phyloP scores from a whole-genome alignment of 2,113 vertebrate species.

The Ptilorrhoa leucosticta region DNA sequence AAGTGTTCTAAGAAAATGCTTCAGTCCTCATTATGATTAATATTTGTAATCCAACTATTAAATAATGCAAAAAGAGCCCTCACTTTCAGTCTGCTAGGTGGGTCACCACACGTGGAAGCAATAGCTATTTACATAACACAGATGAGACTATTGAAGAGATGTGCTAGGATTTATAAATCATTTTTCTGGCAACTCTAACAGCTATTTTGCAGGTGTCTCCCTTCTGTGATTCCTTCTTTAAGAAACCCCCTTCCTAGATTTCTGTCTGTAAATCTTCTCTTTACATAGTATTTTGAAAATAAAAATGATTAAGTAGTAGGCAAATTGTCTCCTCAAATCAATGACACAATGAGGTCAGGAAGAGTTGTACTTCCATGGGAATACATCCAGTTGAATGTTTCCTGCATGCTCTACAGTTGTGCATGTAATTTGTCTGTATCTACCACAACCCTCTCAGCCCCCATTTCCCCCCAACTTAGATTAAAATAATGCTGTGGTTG shows the following conservation, averaged over 20 bases:
- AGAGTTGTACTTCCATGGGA: neutral
- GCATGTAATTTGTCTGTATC: neutral
- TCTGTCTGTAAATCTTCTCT: neutral
- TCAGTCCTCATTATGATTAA: conserved; percentile 22
- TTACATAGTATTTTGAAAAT: neutral
- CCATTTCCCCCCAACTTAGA: neutral
- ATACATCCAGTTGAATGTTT: neutral
- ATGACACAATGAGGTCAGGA: conserved; percentile 28
- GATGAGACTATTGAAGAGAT: neutral
- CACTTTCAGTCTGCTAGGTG: conserved; percentile 25
- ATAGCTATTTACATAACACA: conserved; percentile 29
- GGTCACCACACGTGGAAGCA: conserved; percentile 43
- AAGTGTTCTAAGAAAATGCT: neutral
- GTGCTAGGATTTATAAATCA: neutral
- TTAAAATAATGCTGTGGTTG: neutral
- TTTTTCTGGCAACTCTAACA: neutral
- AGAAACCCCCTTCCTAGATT: neutral
- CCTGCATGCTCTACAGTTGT: neutral
- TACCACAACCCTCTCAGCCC: neutral
- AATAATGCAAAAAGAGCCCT: conserved; percentile 19
- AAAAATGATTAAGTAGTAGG: neutral
- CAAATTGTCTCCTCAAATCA: neutral
- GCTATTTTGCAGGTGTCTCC: neutral
- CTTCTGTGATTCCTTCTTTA: neutral
- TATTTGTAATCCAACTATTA: conserved; percentile 50